phyloP scores from a whole-genome alignment of 2,797 vertebrate species.

The Erpetoichthys calabaricus region DNA sequence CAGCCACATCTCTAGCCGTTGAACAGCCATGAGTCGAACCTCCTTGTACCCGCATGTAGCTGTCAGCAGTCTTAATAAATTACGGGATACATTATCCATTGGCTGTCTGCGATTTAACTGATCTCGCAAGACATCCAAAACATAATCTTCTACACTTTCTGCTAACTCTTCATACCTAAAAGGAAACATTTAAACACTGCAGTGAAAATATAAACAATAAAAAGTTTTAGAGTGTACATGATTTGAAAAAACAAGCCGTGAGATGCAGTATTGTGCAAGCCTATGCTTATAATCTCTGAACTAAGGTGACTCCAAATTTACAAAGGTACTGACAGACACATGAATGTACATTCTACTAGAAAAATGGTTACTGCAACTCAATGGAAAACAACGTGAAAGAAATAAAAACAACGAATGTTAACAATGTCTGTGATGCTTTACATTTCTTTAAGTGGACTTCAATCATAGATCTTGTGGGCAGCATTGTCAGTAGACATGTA shows the following conservation, averaged over 20 bases:
- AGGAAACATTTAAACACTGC: neutral
- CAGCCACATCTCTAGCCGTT: conserved; percentile 95
- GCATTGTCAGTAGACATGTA: too few species aligned
- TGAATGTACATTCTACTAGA: too few species aligned
- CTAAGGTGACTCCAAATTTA: too few species aligned
- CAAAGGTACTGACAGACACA: too few species aligned
- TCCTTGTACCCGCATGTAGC: conserved; percentile 93
- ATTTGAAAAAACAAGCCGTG: neutral
- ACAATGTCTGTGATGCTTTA: too few species aligned
- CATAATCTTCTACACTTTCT: conserved; percentile 92
- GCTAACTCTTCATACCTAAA: conserved; percentile 83
- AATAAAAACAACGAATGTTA: too few species aligned
- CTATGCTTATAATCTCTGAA: too few species aligned
- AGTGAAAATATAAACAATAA: neutral
- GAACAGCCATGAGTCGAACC: conserved; percentile 81
- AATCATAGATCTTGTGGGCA: too few species aligned
- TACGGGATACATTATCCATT: conserved; percentile 93
- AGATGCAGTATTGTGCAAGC: too few species aligned
- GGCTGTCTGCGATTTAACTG: conserved; percentile 91
- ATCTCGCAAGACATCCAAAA: conserved; percentile 81
- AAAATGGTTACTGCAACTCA: too few species aligned
- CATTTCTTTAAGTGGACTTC: too few species aligned
- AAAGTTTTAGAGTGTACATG: neutral
- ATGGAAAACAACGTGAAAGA: too few species aligned
- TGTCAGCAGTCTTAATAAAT: conserved; percentile 80